Base-by-base conservation (phyloP, 2,888 invertebrate genomes). In the Digitonthophagus gazella region DNA sequence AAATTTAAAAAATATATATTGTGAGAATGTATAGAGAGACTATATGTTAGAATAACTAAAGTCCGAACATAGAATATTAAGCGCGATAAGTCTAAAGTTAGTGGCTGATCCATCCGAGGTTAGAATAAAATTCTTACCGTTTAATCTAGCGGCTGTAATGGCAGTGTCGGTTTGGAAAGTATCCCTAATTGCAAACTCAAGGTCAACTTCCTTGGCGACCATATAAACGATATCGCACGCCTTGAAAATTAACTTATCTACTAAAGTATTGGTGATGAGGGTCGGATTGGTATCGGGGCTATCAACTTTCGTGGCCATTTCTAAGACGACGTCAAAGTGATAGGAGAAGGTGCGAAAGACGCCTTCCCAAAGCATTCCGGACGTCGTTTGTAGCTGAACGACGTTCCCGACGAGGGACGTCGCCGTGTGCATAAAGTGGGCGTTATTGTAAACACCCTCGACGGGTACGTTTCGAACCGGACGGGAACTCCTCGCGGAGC, bases 361-460 rank as follows among this genome's bases (percentile, higher is more conserved):
- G 16, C 82, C 81, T 84, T 96, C 96, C 88, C 92, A 96, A 68
- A 92, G 85, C 76, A 90, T 89, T 74, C 95, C 95, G 75, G 94
- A 93, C 80, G 91, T 90, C 67, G 95, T 91, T 78, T 91, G 90
- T 76, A 94, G 89, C 83, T 93, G 90, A 70, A 93, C 93, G 73
- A 87, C 86, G 81, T 92, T 93, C 72, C 95, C 96, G 72, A 96
- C 91, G 80, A 95, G 90, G 74, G 92, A 89, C 67, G 94, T 92
- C 71, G 93, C 91, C 61, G 93, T 91, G 86, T 95, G 93, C 92
- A 95, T 94, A 83, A 95, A 95, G 83, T 91, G 90, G 74, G 91
- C 89, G 87, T 96, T 96, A 79, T 90, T 92, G 83, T 96, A 96
- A 67, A 96, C 91, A 72, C 96, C 96, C 80, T 96, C 95, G 15